Conservation (phyloP, 2,888 invertebrate genomes). For the Myathropa florea region DNA sequence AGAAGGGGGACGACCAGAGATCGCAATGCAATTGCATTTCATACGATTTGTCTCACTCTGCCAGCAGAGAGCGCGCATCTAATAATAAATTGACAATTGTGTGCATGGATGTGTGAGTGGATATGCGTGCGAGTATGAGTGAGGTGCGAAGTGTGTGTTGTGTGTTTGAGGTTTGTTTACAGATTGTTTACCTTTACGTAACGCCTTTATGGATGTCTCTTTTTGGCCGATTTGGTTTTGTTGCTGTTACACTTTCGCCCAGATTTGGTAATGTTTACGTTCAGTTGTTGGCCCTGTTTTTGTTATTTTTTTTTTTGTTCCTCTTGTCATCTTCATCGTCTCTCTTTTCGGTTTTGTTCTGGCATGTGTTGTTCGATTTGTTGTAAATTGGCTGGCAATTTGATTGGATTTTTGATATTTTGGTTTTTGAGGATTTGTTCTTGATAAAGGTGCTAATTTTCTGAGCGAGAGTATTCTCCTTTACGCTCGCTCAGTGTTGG, state of each 20-base stretch:
- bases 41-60: conserved; percentile 45
- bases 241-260: conserved; percentile 68
- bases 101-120: not conserved
- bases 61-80: conserved; percentile 42
- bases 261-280: conserved; percentile 71
- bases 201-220: conserved; percentile 61
- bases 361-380: conserved; percentile 49
- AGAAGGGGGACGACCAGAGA: conserved; percentile 21
- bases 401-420: conserved; percentile 14
- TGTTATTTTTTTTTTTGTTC: conserved; percentile 23
- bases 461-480: not conserved
- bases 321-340: conserved; percentile 84
- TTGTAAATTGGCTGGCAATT: conserved; percentile 52
- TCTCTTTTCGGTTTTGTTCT: not conserved
- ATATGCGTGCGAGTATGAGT: conserved; percentile 1
- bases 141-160: not conserved
- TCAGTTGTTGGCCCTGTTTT: conserved; percentile 59
- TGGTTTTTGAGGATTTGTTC: conserved; percentile 22
- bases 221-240: conserved; percentile 53
- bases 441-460: conserved; percentile 33
- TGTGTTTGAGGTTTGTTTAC: conserved; percentile 66
- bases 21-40: conserved; percentile 40
- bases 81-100: conserved; percentile 39
- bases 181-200: conserved; percentile 71
- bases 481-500: not conserved